A percentile compares a stretch with the other conserved stretches of the same genome.
Evolutionary conservation across 2,113 vertebrate species (phyloP).

Genomic region (Pseudois nayaur): DNA sequence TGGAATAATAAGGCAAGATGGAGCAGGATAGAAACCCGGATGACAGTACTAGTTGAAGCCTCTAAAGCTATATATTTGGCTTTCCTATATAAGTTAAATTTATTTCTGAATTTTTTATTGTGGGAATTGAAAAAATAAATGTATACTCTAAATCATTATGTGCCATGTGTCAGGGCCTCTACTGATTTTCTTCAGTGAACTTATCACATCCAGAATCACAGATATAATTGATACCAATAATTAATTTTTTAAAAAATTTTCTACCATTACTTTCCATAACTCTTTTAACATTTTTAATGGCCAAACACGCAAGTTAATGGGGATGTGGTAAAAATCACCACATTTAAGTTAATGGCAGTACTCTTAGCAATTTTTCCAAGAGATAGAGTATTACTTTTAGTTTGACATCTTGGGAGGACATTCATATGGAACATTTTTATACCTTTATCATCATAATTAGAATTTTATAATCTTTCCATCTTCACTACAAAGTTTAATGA

Average conservation of each 20-base stretch:
- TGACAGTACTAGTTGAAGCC: background rate
- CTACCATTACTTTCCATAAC: background rate
- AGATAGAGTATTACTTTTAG: background rate
- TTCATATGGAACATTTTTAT: background rate
- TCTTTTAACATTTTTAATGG: background rate
- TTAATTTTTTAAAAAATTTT: background rate
- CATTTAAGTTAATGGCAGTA: background rate
- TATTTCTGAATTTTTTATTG: background rate
- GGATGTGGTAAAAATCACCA: background rate
- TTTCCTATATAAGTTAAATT: background rate
- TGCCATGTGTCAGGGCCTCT: background rate
- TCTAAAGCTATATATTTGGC: background rate
- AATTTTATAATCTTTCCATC: background rate
- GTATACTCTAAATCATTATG: background rate
- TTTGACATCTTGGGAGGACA: background rate
- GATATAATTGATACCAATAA: background rate
- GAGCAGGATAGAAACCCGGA: background rate
- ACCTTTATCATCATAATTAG: background rate
- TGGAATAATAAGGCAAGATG: background rate
- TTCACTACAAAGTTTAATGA: background rate
- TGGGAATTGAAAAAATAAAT: background rate
- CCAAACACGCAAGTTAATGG: background rate
- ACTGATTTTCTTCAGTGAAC: background rate
- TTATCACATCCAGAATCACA: background rate
- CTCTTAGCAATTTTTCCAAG: background rate